Evolutionary conservation across 2,888 invertebrate genomes (phyloP), one percentile per base, ranked within the genome.

Genomic region (Eupithecia tripunctaria): DNA sequence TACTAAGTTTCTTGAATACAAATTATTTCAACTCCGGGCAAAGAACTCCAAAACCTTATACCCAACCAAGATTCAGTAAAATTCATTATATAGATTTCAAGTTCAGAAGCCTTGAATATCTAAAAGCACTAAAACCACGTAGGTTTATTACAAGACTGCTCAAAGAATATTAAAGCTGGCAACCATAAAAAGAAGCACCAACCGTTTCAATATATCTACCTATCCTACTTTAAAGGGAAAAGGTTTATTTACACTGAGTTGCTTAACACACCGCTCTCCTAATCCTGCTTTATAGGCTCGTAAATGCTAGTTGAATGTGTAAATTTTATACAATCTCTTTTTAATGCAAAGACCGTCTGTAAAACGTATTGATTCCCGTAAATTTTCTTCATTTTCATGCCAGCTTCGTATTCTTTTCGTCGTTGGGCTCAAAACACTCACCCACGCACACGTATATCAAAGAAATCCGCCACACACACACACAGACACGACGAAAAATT

Each of bases 261-360:
- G 72, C 75, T 75, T 72, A 74, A 76, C 77, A 75, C 73, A 71
- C 69, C 72, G 74, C 73, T 75, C 71, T 72, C 72, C 72, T 77
- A 76, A 78, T 76, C 75, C 72, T 73, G 36, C 64, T 79, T 76
- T 79, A 80, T 74, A 72, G 69, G 73, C 47, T 76, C 79, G 76
- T 80, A 80, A 78, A 80, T 75, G 73, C 72, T 75, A 80, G 76
- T 78, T 73, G 72, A 75, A 76, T 75, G 76, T 78, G 76, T 78
- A 79, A 75, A 77, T 76, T 79, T 76, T 74, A 75, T 77, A 77
- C 67, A 71, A 76, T 74, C 75, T 71, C 70, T 74, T 78, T 36
- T 77, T 75, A 76, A 75, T 77, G 74, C 71, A 63, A 70, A 64
- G 66, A 56, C 64, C 64, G 29, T 62, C 66, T 64, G 64, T 70